Base-by-base conservation (phyloP, 2,797 vertebrate genomes). In the Hypotaenidia okinawae region DNA sequence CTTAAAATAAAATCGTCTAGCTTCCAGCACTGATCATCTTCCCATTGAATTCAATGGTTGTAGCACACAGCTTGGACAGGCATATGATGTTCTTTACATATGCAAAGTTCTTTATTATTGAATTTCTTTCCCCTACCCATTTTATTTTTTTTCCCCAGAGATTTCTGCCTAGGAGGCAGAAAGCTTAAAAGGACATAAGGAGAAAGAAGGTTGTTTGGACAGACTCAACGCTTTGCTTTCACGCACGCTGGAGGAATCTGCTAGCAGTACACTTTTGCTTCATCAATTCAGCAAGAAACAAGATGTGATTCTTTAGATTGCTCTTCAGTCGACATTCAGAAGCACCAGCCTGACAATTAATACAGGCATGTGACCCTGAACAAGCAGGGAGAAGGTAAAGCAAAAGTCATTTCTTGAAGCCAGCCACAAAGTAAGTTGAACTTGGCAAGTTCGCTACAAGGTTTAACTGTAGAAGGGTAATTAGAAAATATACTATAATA, bases 181-280 rank as follows among this genome's bases (percentile, higher is more conserved):
- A 97, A 85, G 49, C 39, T 94, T 86, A 63, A 79, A 95, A 93
- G 96, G 72, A 91, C 95, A 59, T 66, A 94, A 81, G 54, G 61
- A 90, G 75, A 84, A 86, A 95, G 84, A 97, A 84, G 41, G 80
- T 95, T 95, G 63, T 95, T 95, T 90, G 77, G 92, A 84, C 91
- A 77, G 92, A 84, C 83, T 78, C 83, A 83, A 6, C 57, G 61
- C 68, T 93, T 94, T 92, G 89, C 95, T 92, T 96, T 94, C 84
- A 69, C 16, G 47, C 84, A 81, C n/a, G 66, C 45, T 83, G 67
- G 94, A 91, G 74, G 93, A 98, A 90, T 97, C 83, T 97, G 97
- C 96, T 95, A 97, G 89, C 96, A 89, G 91, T 16, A 98, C 97
- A 97, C 84, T 98, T 98, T 97, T 70, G 98, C 97, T 97, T 82